phyloP scores from a whole-genome alignment of 1,140 invertebrate genomes.

The Drosophila littoralis region DNA sequence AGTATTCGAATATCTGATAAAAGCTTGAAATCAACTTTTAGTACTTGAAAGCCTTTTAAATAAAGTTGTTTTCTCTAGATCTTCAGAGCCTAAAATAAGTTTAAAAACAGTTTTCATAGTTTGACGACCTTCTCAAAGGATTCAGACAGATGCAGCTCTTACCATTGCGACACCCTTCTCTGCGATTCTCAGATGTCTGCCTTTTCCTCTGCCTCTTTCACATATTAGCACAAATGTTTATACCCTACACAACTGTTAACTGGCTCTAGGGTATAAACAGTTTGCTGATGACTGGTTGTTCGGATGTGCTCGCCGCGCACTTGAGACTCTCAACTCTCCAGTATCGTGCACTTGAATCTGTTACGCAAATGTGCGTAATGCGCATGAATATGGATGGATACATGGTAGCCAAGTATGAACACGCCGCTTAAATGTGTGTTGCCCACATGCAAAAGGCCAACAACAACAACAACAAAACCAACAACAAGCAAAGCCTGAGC shows the following conservation, averaged over 20 bases:
- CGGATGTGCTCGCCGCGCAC: conserved; percentile 54
- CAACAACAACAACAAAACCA: conserved; percentile 11
- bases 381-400: conserved; percentile 72
- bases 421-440: conserved; percentile 5
- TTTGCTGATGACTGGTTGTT: conserved; percentile 38
- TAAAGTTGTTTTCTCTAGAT: no score
- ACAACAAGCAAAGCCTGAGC: conserved; percentile 6
- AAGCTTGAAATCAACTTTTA: no score
- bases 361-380: conserved; percentile 83
- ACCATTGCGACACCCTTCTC: no score
- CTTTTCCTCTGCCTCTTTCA: not conserved
- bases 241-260: not conserved
- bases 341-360: conserved; percentile 78
- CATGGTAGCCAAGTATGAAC: conserved; percentile 27
- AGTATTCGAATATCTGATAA: no score
- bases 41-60: no score
- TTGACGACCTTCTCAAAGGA: no score
- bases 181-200: no score
- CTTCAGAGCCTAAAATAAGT: no score
- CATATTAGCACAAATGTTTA: not conserved
- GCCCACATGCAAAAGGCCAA: conserved; percentile 35
- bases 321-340: conserved; percentile 57
- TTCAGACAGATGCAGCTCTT: no score
- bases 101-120: no score
- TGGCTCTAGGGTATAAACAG: conserved; percentile 43